Evolutionary conservation across 2,888 invertebrate genomes (phyloP).

Genomic region (Phoronis australis): DNA sequence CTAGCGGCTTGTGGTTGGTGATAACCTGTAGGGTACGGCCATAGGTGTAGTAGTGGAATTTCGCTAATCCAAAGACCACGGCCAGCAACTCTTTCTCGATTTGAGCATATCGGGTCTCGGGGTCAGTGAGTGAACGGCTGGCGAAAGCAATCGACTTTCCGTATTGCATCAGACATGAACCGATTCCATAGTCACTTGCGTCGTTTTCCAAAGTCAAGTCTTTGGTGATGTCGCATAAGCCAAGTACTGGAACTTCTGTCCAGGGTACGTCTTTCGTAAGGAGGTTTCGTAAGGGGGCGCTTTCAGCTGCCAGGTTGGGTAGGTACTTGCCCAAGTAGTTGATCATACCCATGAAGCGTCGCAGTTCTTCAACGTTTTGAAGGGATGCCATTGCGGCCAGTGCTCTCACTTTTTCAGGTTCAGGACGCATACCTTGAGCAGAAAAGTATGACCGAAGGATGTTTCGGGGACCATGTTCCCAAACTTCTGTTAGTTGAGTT

Average conservation of each 20-base stretch:
- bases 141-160: conserved; percentile 15
- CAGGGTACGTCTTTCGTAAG: conserved; percentile 15
- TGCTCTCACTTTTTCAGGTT: conserved; percentile 16
- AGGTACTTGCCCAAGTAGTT: conserved; percentile 14
- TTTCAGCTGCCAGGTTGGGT: conserved; percentile 10
- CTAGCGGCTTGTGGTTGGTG: conserved; percentile 51
- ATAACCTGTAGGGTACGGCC: conserved; percentile 43
- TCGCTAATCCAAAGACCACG: conserved; percentile 9
- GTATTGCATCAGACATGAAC: conserved; percentile 17
- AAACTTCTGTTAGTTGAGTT: conserved; percentile 12
- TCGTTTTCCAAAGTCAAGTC: conserved; percentile 15
- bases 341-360: conserved; percentile 16
- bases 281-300: conserved; percentile 12
- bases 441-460: conserved; percentile 15
- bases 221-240: conserved; percentile 12
- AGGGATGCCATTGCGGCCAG: conserved; percentile 13
- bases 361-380: conserved; percentile 8
- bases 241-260: conserved; percentile 14
- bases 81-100: conserved; percentile 20
- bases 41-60: conserved; percentile 39
- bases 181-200: conserved; percentile 20
- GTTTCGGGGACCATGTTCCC: conserved; percentile 1
- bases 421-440: conserved; percentile 9
- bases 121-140: conserved; percentile 12
- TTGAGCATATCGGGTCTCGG: conserved; percentile 16